phyloP scores from a whole-genome alignment of 2,797 vertebrate species.

The Urocyon cinereoargenteus region DNA sequence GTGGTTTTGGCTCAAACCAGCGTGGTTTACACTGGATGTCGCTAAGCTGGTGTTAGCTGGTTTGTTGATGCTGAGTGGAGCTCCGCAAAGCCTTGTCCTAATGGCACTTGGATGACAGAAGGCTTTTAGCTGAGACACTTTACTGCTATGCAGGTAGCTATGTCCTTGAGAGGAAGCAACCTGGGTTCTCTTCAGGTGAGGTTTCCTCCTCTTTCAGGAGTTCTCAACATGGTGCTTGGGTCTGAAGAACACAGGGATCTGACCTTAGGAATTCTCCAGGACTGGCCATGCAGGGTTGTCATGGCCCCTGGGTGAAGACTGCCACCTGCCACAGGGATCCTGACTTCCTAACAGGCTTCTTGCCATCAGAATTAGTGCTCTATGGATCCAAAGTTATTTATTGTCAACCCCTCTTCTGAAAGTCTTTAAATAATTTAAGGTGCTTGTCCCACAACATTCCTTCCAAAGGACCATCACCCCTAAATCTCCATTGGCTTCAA shows the following conservation, averaged over 20 bases:
- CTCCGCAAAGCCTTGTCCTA: background rate
- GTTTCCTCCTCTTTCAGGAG: background rate
- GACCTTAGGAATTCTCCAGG: background rate
- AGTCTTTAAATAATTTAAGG: background rate
- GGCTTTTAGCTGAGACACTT: background rate
- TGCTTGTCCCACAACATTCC: background rate
- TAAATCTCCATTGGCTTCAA: background rate
- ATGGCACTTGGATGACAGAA: background rate
- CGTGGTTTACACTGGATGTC: background rate
- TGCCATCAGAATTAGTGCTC: background rate
- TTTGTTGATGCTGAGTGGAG: background rate
- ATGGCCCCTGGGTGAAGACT: background rate
- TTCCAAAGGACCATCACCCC: background rate
- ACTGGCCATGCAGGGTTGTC: background rate
- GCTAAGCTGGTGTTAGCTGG: background rate
- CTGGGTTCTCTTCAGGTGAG: background rate
- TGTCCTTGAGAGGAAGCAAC: background rate
- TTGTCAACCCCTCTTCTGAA: background rate
- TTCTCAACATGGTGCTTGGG: background rate
- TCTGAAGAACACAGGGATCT: background rate
- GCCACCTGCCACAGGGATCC: too few species aligned
- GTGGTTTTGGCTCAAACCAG: background rate
- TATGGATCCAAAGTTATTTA: background rate
- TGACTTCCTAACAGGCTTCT: background rate
- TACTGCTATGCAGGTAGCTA: background rate